These are phyloP conservation scores for Rhyzopertha dominica DNA, from an alignment of 1,140 invertebrate species.

Conservation along the genomic window DNA sequence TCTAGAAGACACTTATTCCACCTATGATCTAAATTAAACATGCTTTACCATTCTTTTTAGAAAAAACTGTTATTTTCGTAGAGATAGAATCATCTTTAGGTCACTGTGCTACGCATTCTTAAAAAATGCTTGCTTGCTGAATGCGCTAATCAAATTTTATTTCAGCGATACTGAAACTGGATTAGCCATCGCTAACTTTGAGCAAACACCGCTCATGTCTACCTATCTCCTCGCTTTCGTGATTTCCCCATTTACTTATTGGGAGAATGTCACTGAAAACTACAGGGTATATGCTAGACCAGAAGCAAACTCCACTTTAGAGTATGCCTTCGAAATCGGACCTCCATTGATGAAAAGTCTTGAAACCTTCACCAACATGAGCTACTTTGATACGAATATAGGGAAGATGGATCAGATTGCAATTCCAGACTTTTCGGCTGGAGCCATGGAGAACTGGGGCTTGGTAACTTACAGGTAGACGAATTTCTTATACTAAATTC, in stretches of 20 bases:
- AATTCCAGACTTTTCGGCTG: conserved; percentile 77
- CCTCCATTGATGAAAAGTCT: conserved; percentile 46
- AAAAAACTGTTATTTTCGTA: too few relatives aligned
- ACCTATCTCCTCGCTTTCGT: conserved; percentile 74
- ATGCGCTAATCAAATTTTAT: too few relatives aligned
- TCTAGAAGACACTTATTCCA: too few relatives aligned
- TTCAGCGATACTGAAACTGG: conserved; percentile 26
- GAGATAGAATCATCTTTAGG: too few relatives aligned
- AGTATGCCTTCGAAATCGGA: conserved; percentile 53
- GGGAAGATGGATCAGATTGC: conserved; percentile 58
- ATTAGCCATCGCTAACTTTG: conserved; percentile 65
- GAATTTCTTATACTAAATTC: conserved; percentile 59
- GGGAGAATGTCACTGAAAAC: conserved; percentile 4
- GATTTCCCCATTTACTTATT: conserved; percentile 36
- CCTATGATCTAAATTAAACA: too few relatives aligned
- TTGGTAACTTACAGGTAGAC: conserved; percentile 84
- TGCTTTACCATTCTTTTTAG: too few relatives aligned
- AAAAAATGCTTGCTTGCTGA: too few relatives aligned
- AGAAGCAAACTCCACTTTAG: conserved; percentile 57
- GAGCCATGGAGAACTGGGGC: conserved; percentile 89
- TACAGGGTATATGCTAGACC: conserved; percentile 64
- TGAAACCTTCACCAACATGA: conserved; percentile 45
- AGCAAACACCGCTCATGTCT: conserved; percentile 57
- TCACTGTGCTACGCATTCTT: too few relatives aligned
- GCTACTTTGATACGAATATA: conserved; percentile 38